Base-by-base conservation (phyloP, 2,113 vertebrate species). In the Otocyon megalotis region DNA sequence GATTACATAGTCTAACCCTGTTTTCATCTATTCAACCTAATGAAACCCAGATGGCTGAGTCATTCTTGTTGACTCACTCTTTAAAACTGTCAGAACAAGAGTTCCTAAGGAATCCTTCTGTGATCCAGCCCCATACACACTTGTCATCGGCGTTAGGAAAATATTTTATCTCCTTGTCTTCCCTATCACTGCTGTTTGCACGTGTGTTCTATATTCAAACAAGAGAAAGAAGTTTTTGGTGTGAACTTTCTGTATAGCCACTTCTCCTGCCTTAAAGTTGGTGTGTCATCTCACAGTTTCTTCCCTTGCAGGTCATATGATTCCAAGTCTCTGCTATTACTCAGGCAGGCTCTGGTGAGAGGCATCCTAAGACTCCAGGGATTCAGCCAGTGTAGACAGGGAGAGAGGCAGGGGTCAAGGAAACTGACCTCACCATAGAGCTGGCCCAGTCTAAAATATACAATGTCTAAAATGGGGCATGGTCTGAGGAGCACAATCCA, bases 21-120 rank as follows among this genome's bases (percentile, higher is more conserved):
- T 53, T 77, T 97, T 80, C 30, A 37, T 76, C 74, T 60, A 50
- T 76, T 90, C 65, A 26, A 28, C 24, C 76, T 65, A 84, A 87
- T 63, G 62, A 86, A 83, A 37, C 37, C 56, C 63, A 90, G 65
- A 63, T 43, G 28, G 17, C 62, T 87, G 67, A 93, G 50, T 82
- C 71, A 71, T 88, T 71, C 62, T 67, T 65, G 56, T 76, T 92
- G 80, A 77, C 58, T 90, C 62, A 83, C 32, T 76, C 63, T 92
- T 90, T 50, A 90, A 77, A 88, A 50, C 86, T 72, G 32, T 53
- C 53, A 14, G 10, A 88, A 43, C 20, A 62, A 72, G 72, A 13
- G 19, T 43, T 94, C 81, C 69, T 14, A 58, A 62, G 22, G 69
- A 67, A 53, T 26, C 9, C 19, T 24, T 74, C 54, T 30, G 28